Percentiles rank a stretch among this genome's conserved stretches.
Evolutionary conservation across 2,888 invertebrate species (phyloP).

Genomic region (Neocrepidodera transversa): DNA sequence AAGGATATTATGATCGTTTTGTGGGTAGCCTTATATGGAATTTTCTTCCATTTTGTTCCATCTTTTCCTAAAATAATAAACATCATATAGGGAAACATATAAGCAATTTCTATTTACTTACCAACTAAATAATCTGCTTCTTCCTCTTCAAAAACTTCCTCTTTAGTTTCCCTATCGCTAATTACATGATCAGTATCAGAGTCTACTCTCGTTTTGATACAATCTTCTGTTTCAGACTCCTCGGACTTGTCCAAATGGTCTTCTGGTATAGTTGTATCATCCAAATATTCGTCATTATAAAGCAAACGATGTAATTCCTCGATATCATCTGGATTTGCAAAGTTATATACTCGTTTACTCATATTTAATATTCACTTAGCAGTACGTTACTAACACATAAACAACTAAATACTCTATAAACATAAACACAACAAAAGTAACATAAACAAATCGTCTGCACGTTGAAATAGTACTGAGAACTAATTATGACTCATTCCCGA

Average conservation of each 20-base stretch:
- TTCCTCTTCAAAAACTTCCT: not conserved
- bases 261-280: not conserved
- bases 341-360: too few relatives aligned
- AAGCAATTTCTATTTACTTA: not conserved
- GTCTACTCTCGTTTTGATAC: not conserved
- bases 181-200: not conserved
- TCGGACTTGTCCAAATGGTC: not conserved
- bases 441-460: too few relatives aligned
- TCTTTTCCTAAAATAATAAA: slow-evolving; percentile 10
- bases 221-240: not conserved
- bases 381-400: too few relatives aligned
- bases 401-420: too few relatives aligned
- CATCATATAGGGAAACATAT: not conserved
- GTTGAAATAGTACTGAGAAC: too few relatives aligned
- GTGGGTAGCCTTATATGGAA: too few relatives aligned
- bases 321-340: not conserved
- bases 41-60: slow-evolving; percentile 26
- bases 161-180: not conserved
- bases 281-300: not conserved
- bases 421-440: too few relatives aligned
- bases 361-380: too few relatives aligned
- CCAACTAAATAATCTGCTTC: not conserved
- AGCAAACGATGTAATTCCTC: not conserved
- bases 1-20: slow-evolving; percentile 29
- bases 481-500: too few relatives aligned